These are phyloP conservation scores for Vulpes vulpes DNA, from an alignment of 2,113 vertebrate species.

Conservation along the genomic window DNA sequence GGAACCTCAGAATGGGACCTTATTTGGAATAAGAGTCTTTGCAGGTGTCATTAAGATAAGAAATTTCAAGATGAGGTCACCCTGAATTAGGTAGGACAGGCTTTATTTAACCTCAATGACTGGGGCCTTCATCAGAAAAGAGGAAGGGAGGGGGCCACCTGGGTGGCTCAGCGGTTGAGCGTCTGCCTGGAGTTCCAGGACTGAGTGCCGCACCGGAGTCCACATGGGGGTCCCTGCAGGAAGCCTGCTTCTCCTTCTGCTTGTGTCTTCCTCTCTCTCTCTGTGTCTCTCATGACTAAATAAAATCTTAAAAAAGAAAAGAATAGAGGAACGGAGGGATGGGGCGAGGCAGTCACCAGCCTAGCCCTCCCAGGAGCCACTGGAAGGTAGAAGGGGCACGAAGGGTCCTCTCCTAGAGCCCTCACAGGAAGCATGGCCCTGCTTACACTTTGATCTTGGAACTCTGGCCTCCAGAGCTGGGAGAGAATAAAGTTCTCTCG, in stretches of 20 bases:
- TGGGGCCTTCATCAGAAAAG: not conserved
- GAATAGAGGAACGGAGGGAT: not conserved
- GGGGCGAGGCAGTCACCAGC: not conserved
- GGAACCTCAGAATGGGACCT: not conserved
- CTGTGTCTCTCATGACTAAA: too few species aligned
- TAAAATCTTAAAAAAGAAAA: not conserved
- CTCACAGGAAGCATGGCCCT: too few species aligned
- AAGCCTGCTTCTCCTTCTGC: too few species aligned
- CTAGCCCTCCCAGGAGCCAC: not conserved
- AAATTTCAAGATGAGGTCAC: not conserved
- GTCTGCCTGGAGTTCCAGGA: too few species aligned
- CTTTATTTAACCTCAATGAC: not conserved
- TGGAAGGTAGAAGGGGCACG: not conserved
- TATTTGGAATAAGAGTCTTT: not conserved
- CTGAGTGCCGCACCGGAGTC: too few species aligned
- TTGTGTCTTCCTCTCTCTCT: too few species aligned
- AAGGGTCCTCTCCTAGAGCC: not conserved
- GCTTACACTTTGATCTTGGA: not conserved
- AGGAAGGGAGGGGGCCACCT: not conserved
- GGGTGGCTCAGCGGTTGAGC: too few species aligned
- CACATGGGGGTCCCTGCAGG: too few species aligned
- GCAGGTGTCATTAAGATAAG: not conserved
- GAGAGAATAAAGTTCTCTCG: not conserved
- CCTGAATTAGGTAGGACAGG: not conserved
- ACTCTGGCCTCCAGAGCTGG: not conserved